Evolutionary conservation across 2,113 vertebrate species (phyloP).

Genomic region (Heptranchias perlo): DNA sequence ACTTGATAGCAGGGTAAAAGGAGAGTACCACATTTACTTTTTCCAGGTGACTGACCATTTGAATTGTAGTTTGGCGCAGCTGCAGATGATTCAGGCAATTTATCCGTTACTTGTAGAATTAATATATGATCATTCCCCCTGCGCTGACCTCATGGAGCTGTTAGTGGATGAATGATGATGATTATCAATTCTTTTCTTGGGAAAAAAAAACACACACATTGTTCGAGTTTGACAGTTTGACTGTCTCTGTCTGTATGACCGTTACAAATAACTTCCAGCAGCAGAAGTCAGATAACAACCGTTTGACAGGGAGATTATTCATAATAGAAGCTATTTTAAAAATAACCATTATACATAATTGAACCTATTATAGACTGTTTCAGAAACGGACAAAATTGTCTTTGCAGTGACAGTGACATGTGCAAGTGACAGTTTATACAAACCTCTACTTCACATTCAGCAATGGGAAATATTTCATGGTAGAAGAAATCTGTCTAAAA

Average conservation of each 20-base stretch:
- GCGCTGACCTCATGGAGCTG: not conserved
- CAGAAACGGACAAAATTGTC: slow-evolving; percentile 74
- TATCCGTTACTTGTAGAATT: not conserved
- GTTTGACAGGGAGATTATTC: slow-evolving; percentile 67
- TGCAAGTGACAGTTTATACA: slow-evolving; percentile 30
- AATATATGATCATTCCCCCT: not conserved
- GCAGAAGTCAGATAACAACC: slow-evolving; percentile 67
- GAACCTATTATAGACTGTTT: slow-evolving; percentile 77
- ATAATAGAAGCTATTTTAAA: slow-evolving; percentile 79
- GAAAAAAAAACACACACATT: not conserved
- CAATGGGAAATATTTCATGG: slow-evolving; percentile 32
- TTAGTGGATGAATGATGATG: slow-evolving; percentile 19
- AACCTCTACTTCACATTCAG: slow-evolving; percentile 31
- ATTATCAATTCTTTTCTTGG: slow-evolving; percentile 29
- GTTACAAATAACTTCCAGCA: slow-evolving; percentile 42
- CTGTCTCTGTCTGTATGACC: slow-evolving; percentile 32
- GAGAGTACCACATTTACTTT: not conserved
- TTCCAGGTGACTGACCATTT: not conserved
- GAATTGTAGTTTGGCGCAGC: not conserved
- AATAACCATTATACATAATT: slow-evolving; percentile 80
- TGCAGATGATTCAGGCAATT: not conserved
- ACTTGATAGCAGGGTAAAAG: not conserved
- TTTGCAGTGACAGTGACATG: slow-evolving; percentile 57
- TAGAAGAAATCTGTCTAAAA: slow-evolving; percentile 32
- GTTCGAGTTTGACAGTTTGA: slow-evolving; percentile 33